These are phyloP conservation scores for Molossus alvarezi DNA, from an alignment of 2,797 vertebrate genomes.

Conservation along the genomic window DNA sequence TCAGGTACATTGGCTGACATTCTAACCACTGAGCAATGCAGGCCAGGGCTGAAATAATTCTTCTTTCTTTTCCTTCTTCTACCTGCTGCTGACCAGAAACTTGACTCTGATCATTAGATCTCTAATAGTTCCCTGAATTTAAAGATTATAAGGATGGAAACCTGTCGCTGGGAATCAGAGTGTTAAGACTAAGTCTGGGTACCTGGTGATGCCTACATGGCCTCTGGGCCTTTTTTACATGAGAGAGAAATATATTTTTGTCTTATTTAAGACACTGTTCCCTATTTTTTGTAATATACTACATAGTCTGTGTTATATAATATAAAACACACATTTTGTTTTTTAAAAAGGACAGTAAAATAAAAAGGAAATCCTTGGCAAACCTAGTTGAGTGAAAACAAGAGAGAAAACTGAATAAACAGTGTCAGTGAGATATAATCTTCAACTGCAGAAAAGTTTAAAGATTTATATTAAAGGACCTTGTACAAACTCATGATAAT, in stretches of 20 bases:
- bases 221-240: neutral
- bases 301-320: neutral
- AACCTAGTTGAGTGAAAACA: neutral
- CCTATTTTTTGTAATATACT: neutral
- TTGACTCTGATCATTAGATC: neutral
- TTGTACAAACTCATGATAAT: conserved; percentile 24
- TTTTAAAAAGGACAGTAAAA: conserved; percentile 14
- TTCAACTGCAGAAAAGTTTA: conserved; percentile 43
- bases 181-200: neutral
- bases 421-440: neutral
- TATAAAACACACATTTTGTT: conserved; percentile 44
- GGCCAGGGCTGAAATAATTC: neutral
- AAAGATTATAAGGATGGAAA: neutral
- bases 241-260: neutral
- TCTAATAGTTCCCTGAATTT: neutral
- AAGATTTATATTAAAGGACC: conserved; percentile 36
- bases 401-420: neutral
- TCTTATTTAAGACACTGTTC: neutral
- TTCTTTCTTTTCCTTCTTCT: neutral
- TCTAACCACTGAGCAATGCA: too few relatives aligned
- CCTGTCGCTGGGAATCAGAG: neutral
- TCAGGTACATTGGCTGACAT: too few relatives aligned
- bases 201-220: neutral
- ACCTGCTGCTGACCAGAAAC: neutral
- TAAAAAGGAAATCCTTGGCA: neutral